Evolutionary conservation across 1,140 invertebrate genomes (phyloP).

Genomic region (Papilio polytes): DNA sequence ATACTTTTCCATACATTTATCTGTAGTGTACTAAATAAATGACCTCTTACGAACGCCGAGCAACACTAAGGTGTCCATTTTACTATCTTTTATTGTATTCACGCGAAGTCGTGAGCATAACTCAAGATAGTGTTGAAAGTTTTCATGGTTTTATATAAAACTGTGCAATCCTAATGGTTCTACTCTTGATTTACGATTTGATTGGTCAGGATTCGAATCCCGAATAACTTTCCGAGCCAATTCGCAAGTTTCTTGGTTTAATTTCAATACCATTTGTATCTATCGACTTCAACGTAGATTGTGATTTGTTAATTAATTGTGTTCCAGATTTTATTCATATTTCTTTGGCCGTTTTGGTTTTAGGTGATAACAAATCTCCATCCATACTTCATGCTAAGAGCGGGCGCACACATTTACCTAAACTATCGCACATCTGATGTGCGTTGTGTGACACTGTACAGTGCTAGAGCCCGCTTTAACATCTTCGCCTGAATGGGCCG

Average conservation of each 20-base stretch:
- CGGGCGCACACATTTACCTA: too few relatives aligned
- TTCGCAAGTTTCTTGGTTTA: not conserved
- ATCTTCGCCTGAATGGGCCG: too few relatives aligned
- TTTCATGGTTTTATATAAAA: constrained; percentile 18
- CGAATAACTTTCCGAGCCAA: not conserved
- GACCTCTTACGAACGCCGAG: not conserved
- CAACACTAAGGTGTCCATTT: not conserved
- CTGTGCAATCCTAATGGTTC: not conserved
- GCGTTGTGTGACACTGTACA: too few relatives aligned
- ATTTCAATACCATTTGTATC: not conserved
- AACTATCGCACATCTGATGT: too few relatives aligned
- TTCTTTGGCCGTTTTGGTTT: too few relatives aligned
- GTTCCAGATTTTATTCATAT: too few relatives aligned
- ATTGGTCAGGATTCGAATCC: not conserved
- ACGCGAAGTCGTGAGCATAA: constrained; percentile 18
- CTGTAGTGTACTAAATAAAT: constrained; percentile 15
- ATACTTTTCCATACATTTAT: not conserved
- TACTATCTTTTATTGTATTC: constrained; percentile 21
- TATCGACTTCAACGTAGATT: too few relatives aligned
- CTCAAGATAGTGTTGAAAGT: constrained; percentile 20
- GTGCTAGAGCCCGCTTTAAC: too few relatives aligned
- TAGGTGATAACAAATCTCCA: too few relatives aligned
- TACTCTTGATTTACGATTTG: not conserved
- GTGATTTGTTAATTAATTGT: too few relatives aligned
- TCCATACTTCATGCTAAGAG: too few relatives aligned